Base-by-base conservation (phyloP, 2,113 vertebrate species). In the Corythornis madagascariensis region DNA sequence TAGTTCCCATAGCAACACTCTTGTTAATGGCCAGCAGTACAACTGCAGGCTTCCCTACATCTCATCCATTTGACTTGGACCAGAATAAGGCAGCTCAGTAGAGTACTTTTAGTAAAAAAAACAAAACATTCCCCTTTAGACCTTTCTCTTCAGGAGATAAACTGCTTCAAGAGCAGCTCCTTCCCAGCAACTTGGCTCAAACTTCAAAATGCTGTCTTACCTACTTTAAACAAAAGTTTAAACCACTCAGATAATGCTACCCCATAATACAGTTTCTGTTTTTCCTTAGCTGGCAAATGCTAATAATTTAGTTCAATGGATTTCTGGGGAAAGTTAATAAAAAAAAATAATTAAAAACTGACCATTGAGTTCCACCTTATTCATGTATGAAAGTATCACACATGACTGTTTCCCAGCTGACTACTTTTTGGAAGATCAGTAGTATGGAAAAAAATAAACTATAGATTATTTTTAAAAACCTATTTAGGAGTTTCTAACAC, bases 1-100 rank as follows among this genome's bases (percentile, higher is more conserved):
- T 96, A 82, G 97, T 98, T 98, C 94, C 97, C 97, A 98, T 98
- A 95, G 97, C 97, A 98, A 98, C 96, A 89, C 89, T 95, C 93
- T 69, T 93, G 95, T 94, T 97, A 96, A 97, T 96, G 96, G 96
- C 96, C 94, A 96, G 95, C 92, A 95, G 92, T 93, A 97, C 96
- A 90, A 97, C 97, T 86, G 95, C 96, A 96, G 97, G 95, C 95
- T 94, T 97, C 88, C 85, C 94, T 91, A 94, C 92, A 95, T 95
- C 96, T 94, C 95, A 96, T 85, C 92, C 93, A 90, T 97, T 91
- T 93, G 78, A 94, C 80, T 88, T 92, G 96, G 94, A 89, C 92
- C 95, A 89, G 80, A 97, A 86, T 88, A 95, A 93, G 96, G 94
- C 13, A 16, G 94, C 94, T 94, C 91, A 80, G 91, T 59, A 52